Percentiles rank a stretch among this genome's conserved stretches.
Conservation (phyloP, 2,797 vertebrate genomes). For the Cirrhinus molitorella region DNA sequence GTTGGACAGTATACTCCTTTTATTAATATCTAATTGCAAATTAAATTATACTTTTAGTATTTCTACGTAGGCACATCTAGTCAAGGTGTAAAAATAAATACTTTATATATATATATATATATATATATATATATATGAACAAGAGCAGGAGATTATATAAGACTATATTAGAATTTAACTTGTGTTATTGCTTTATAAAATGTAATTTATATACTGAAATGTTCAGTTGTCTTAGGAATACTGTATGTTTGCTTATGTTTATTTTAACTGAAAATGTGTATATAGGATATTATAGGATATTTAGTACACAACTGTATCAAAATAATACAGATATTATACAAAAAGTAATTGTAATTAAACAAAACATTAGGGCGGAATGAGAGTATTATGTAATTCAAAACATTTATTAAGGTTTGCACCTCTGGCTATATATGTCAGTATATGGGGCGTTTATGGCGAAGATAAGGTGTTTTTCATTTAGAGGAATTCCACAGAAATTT, state of each 20-base stretch:
- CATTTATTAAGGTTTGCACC: background rate
- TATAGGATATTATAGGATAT: background rate
- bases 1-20: background rate
- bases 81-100: background rate
- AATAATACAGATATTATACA: background rate
- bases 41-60: background rate
- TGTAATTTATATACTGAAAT: background rate
- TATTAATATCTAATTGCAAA: background rate
- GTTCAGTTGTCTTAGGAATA: background rate
- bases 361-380: background rate
- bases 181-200: background rate
- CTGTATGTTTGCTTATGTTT: background rate
- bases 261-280: background rate
- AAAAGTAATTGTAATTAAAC: slow-evolving; percentile 15
- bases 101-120: background rate
- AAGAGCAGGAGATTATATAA: background rate
- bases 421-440: slow-evolving; percentile 61
- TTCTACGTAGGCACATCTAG: background rate
- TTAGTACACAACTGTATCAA: background rate
- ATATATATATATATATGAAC: background rate
- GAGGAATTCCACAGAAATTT: slow-evolving; percentile 55
- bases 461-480: slow-evolving; percentile 47
- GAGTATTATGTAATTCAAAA: slow-evolving; percentile 48
- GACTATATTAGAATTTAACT: background rate
- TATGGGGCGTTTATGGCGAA: slow-evolving; percentile 41